phyloP scores from a whole-genome alignment of 2,888 invertebrate species.

The Aphodius granarius region DNA sequence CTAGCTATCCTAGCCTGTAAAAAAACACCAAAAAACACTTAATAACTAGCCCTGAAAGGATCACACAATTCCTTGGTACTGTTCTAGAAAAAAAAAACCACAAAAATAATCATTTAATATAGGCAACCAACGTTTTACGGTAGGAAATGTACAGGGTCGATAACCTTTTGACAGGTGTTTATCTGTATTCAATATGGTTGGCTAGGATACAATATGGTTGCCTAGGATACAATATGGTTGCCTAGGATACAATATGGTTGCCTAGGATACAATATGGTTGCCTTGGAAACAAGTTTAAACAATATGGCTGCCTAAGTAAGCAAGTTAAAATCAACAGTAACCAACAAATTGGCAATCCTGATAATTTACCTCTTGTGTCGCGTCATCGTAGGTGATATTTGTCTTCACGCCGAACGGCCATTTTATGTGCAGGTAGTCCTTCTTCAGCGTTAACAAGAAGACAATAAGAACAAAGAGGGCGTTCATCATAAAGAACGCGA shows the following conservation, averaged over 20 bases:
- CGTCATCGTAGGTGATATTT: conserved; percentile 89
- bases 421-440: conserved; percentile 93
- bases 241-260: too few species aligned
- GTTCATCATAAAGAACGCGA: conserved; percentile 98
- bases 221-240: too few species aligned
- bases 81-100: conserved; percentile 2
- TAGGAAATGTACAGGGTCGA: too few species aligned
- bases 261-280: too few species aligned
- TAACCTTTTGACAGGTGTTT: too few species aligned
- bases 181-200: too few species aligned
- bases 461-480: conserved; percentile 98
- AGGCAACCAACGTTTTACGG: background rate
- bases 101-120: background rate
- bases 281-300: too few species aligned
- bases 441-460: conserved; percentile 97
- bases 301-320: too few species aligned
- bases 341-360: conserved; percentile 36
- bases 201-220: too few species aligned
- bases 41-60: conserved; percentile 61
- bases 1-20: conserved; percentile 85
- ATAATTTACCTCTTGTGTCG: conserved; percentile 84
- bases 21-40: conserved; percentile 31
- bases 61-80: conserved; percentile 53
- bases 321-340: conserved; percentile 6
- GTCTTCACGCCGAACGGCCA: conserved; percentile 96